Evolutionary conservation across 2,888 invertebrate genomes (phyloP), one percentile per base, ranked within the genome.

Genomic region (Biston stratarius): DNA sequence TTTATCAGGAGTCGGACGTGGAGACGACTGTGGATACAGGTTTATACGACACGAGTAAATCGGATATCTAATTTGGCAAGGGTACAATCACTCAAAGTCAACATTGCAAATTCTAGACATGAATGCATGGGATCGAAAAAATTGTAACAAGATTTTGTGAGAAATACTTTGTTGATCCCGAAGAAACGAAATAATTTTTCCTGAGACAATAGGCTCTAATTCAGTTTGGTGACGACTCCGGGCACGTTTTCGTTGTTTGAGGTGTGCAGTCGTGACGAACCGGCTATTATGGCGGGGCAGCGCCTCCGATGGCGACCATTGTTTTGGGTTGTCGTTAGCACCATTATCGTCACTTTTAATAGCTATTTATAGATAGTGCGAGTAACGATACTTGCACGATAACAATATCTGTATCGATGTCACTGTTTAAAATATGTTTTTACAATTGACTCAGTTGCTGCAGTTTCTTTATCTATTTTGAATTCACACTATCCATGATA

Each of bases 261-360:
- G 75, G 72, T 68, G 75, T 73, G 74, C 69, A 72, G 74, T 87
- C 86, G 87, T 87, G 88, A 87, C 81, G 72, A 74, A 74, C 72
- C 52, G 72, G 70, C 68, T 76, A 74, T 76, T 77, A 77, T 77
- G 76, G 69, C 72, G 67, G 66, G 62, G 67, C 36, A 62, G 56
- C 62, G 55, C 64, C 67, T 74, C 70, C 72, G 67, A 66, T 60
- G 64, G 59, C 52, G 62, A 53, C 74, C 69, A 74, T 78, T 78
- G 77, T 78, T 76, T 80, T 73, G 65, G 63, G 69, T 72, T 62
- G 69, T 65, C 62, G 67, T 71, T 70, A 75, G 69, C 72, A 71
- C 71, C 55, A 72, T 77, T 77, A 75, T 74, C 73, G 67, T 70
- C 69, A 61, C 67, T 64, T 79, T 78, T 69, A 38, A 71, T 71